Evolutionary conservation across 2,797 vertebrate genomes (phyloP).

Genomic region (Gambusia yucatana): DNA sequence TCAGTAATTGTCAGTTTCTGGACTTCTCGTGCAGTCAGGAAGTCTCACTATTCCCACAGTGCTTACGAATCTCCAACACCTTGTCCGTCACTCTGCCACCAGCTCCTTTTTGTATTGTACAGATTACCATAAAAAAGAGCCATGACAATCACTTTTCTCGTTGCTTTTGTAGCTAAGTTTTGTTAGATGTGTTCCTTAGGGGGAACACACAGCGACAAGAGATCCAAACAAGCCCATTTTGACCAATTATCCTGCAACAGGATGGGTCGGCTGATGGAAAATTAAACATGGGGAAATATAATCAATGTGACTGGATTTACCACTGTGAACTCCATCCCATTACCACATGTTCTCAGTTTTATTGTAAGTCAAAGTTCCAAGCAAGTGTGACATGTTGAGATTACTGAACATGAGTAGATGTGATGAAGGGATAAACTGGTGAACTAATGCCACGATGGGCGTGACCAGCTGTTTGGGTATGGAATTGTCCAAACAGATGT

Average conservation of each 20-base stretch:
- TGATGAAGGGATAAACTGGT: slow-evolving; percentile 47
- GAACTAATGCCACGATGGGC: slow-evolving; percentile 38
- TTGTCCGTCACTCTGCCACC: neutral
- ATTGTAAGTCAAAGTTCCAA: slow-evolving; percentile 46
- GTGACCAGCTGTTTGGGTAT: no score
- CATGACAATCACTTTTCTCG: neutral
- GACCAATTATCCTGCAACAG: slow-evolving; percentile 10
- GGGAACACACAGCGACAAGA: neutral
- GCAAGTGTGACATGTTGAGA: slow-evolving; percentile 54
- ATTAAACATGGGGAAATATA: slow-evolving; percentile 33
- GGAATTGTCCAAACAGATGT: neutral
- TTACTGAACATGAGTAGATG: slow-evolving; percentile 55
- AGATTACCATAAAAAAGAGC: neutral
- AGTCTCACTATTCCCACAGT: neutral
- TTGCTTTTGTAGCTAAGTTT: neutral
- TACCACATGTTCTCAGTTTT: slow-evolving; percentile 46
- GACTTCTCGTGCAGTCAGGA: no score
- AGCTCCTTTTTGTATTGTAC: neutral
- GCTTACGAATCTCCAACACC: neutral
- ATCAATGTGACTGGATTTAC: slow-evolving; percentile 54
- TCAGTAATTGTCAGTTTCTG: no score
- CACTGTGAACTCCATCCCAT: slow-evolving; percentile 59
- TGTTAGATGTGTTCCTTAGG: neutral
- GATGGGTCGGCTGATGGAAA: slow-evolving; percentile 6
- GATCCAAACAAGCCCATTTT: neutral